Evolutionary conservation across 1,140 invertebrate species (phyloP), one percentile per base, ranked within the genome.

Genomic region (Meloidogyne exigua): DNA sequence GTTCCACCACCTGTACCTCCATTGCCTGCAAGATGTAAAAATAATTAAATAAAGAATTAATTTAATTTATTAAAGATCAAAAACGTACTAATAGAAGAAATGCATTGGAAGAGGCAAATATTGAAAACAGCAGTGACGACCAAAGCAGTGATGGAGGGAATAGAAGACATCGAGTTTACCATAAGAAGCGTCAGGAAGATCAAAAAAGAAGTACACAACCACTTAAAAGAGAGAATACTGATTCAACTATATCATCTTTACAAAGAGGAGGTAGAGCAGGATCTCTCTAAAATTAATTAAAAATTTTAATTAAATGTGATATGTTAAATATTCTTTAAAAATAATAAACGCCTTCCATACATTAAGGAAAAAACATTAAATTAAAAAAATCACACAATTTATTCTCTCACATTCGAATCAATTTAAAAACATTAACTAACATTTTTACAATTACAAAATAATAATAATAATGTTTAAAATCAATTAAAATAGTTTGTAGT

Each of bases 1-100:
- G 72, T 65, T 62, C 72, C 72, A 18, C 72, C 72, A 32, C 72
- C 72, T n/a, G 44, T 57, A 3, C 72, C 72, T 7, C 72, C 72
- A 2, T 65, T 73, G 39, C 72, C 72, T 62, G 26, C 72, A 15
- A 42, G 72, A 66, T 73, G 72, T 65, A 9, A 32, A n/a, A 71
- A 15, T 63, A 28, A 11, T 36, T 71, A 1, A 49, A 62, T 73
- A 12, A 26, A 11, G 9, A 73, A 39, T 64, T 64, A 25, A 57
- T 57, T 25, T 65, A 12, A 21, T 36, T 62, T 13, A 28, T 13
- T 26, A 57, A n/a, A 23, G 72, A 73, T 25, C 44, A 36, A n/a
- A 25, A 12, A n/a, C 44, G 57, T 25, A 21, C 39, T 18, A n/a
- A n/a, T n/a, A 28, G 32, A 36, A 62, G 25, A 21, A 57, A n/a